Evolutionary conservation across 2,888 invertebrate species (phyloP).

Genomic region (Erebia epiphron): DNA sequence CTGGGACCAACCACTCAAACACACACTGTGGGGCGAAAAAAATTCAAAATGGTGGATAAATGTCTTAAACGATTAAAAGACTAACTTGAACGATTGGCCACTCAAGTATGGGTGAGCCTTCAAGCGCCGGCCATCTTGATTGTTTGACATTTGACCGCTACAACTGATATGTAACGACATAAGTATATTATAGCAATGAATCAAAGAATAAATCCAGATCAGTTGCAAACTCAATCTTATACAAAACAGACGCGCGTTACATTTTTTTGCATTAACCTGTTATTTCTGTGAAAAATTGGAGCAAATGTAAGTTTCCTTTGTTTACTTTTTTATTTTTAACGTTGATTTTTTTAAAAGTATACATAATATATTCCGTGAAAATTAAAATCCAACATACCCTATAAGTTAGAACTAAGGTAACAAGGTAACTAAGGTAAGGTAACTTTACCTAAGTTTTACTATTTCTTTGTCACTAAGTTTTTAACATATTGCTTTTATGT

Average conservation of each 20-base stretch:
- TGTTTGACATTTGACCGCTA: conserved; percentile 17
- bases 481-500: no score
- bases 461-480: no score
- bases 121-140: conserved; percentile 6
- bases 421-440: no score
- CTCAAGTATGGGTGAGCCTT: background rate
- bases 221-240: background rate
- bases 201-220: background rate
- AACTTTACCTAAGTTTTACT: no score
- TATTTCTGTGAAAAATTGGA: background rate
- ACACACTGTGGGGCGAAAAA: no score
- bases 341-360: background rate
- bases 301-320: background rate
- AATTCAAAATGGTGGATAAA: no score
- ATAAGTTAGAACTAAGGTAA: no score
- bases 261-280: background rate
- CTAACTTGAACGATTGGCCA: background rate
- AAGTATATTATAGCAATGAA: background rate
- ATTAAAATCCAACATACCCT: no score
- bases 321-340: background rate
- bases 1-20: no score
- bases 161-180: conserved; percentile 4
- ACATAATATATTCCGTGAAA: no score
- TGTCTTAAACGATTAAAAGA: no score
- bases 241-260: background rate